Percentiles rank a stretch among this genome's conserved stretches.
Conservation (phyloP, 2,113 vertebrate species). For the Oplegnathus fasciatus region DNA sequence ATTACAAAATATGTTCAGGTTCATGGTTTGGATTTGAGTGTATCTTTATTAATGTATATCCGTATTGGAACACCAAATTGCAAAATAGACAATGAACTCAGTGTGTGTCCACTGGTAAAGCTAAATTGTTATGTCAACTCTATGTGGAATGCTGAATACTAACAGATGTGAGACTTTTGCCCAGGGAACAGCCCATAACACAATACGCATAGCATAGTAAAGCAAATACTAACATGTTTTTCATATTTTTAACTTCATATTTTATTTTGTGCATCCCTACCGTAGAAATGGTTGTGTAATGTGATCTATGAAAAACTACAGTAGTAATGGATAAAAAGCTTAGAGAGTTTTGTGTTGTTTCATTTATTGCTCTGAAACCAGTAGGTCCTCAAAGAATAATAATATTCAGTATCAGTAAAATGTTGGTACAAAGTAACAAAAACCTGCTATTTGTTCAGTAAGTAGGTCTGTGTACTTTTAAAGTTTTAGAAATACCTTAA, state of each 20-base stretch:
- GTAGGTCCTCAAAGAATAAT: conserved; percentile 34
- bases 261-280: conserved; percentile 67
- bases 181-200: conserved; percentile 57
- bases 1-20: background rate
- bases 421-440: conserved; percentile 47
- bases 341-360: conserved; percentile 72
- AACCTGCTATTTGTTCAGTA: conserved; percentile 56
- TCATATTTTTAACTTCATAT: conserved; percentile 50
- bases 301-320: conserved; percentile 61
- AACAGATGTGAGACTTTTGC: conserved; percentile 49
- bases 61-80: conserved; percentile 28
- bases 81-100: conserved; percentile 36
- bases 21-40: conserved; percentile 39
- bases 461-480: conserved; percentile 58
- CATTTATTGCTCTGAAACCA: conserved; percentile 63
- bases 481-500: conserved; percentile 55
- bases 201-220: conserved; percentile 43
- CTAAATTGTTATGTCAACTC: conserved; percentile 35
- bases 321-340: conserved; percentile 63
- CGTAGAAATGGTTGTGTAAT: conserved; percentile 69
- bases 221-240: conserved; percentile 60
- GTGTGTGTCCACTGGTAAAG: conserved; percentile 34
- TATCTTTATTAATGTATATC: conserved; percentile 30
- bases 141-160: conserved; percentile 64
- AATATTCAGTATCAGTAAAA: conserved; percentile 48